phyloP scores from a whole-genome alignment of 2,797 vertebrate genomes.

The Oryzias sinensis region DNA sequence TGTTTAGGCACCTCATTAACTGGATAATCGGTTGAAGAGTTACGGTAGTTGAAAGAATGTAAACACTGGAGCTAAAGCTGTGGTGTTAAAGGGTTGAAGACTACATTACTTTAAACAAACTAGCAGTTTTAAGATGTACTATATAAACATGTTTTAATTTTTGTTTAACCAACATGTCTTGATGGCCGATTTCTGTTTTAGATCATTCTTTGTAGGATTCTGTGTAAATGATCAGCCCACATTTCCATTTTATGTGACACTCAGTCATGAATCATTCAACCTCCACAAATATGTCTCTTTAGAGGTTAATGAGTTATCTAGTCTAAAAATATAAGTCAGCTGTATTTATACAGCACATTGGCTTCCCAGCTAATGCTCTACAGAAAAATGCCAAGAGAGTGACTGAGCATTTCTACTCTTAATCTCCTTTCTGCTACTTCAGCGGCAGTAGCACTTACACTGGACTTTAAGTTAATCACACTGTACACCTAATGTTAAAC shows the following conservation, averaged over 20 bases:
- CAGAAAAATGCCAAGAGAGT: conserved; percentile 8
- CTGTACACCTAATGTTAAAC: conserved; percentile 14
- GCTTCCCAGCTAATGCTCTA: conserved; percentile 8
- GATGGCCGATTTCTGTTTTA: conserved; percentile 19
- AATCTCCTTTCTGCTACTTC: conserved; percentile 40
- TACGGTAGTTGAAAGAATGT: no score
- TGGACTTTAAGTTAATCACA: conserved; percentile 22
- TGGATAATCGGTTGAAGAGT: no score
- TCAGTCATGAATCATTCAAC: conserved; percentile 17
- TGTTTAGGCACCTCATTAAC: no score
- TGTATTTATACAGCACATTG: conserved; percentile 18
- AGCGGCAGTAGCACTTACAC: conserved; percentile 19
- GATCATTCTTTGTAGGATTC: conserved; percentile 34
- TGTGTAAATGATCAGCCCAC: conserved; percentile 20
- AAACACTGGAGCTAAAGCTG: no score
- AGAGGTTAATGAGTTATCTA: conserved; percentile 5
- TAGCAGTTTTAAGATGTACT: conserved; percentile 19
- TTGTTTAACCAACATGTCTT: conserved; percentile 29
- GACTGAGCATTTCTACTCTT: conserved; percentile 23
- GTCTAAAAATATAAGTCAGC: conserved; percentile 15
- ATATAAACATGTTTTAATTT: conserved; percentile 20
- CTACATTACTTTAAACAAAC: neutral
- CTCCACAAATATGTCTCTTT: conserved; percentile 16
- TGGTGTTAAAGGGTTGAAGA: no score
- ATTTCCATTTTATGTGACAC: conserved; percentile 13